phyloP scores from a whole-genome alignment of 2,888 invertebrate species.

The Mesorhabditis sp. region DNA sequence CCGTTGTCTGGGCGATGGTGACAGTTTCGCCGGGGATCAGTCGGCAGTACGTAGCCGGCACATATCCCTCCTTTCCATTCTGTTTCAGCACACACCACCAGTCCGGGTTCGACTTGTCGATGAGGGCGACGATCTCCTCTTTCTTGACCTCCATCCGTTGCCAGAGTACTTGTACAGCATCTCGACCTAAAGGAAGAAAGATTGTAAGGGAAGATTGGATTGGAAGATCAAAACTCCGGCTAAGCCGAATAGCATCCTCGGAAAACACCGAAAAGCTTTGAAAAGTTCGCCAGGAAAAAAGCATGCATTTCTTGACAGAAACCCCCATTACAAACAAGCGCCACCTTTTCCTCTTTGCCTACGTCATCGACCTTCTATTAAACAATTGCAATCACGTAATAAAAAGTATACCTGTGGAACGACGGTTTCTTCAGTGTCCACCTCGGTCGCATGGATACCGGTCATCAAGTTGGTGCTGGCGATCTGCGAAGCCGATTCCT shows the following conservation, averaged over 20 bases:
- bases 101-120: slow-evolving; percentile 77
- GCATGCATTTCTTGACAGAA: too few species aligned
- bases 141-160: slow-evolving; percentile 81
- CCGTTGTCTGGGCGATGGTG: slow-evolving; percentile 26
- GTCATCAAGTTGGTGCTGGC: slow-evolving; percentile 52
- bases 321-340: too few species aligned
- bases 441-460: slow-evolving; percentile 14
- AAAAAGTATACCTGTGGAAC: background rate
- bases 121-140: slow-evolving; percentile 84
- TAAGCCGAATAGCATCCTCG: too few species aligned
- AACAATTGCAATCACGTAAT: too few species aligned
- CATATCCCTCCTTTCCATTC: slow-evolving; percentile 88
- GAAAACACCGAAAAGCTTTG: too few species aligned
- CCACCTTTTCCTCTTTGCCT: too few species aligned
- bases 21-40: slow-evolving; percentile 40
- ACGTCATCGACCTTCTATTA: too few species aligned
- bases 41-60: slow-evolving; percentile 78
- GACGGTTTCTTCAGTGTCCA: background rate
- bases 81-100: slow-evolving; percentile 90
- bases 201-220: background rate
- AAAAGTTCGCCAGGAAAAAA: too few species aligned
- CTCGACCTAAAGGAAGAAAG: slow-evolving; percentile 23
- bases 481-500: slow-evolving; percentile 58
- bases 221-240: too few species aligned
- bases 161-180: slow-evolving; percentile 42